Evolutionary conservation across 2,888 invertebrate species (phyloP), one percentile per base, ranked within the genome.

Genomic region (Sphecodes monilicornis): DNA sequence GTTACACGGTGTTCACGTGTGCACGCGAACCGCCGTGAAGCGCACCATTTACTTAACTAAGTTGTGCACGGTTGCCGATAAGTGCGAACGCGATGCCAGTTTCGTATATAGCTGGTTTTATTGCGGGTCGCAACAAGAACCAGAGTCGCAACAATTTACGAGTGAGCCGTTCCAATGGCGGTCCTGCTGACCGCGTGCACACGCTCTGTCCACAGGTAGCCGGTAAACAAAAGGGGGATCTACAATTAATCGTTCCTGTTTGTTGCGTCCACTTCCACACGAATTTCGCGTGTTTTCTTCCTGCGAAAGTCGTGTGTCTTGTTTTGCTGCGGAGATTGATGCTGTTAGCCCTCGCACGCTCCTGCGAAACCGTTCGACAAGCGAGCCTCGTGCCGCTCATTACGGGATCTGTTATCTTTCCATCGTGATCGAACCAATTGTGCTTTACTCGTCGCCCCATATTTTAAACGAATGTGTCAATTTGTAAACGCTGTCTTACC

Each of bases 61-160:
- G 82, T 82, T 66, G 46, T 46, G 78, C 80, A n/a, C n/a, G 22
- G 73, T 26, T n/a, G 22, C 29, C 71, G 76, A 82, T 68, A 83
- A 68, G 72, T 72, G 54, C 32, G 82, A 76, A 66, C 69, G 64
- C 70, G 50, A 76, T 39, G 68, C 18, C 66, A 76, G n/a, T 83
- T 78, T 82, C 71, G 39, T 50, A 50, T 36, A 36, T 18, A 6
- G 79, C 6, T 72, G 64, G 64, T 81, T 80, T 80, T 80, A 81
- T 83, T 71, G 72, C n/a, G n/a, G 26, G 11, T 26, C 57, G 57
- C 50, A 11, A 57, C 57, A 57, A 26, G 57, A 26, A 13, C 57
- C 22, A 26, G 26, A 57, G 57, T 57, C 26, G 57, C 57, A 57
- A 57, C 57, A 57, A 57, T 26, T 57, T 57, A 57, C 57, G 57